Evolutionary conservation across 2,888 invertebrate species (phyloP).

Genomic region (Pachydiplax longipennis): DNA sequence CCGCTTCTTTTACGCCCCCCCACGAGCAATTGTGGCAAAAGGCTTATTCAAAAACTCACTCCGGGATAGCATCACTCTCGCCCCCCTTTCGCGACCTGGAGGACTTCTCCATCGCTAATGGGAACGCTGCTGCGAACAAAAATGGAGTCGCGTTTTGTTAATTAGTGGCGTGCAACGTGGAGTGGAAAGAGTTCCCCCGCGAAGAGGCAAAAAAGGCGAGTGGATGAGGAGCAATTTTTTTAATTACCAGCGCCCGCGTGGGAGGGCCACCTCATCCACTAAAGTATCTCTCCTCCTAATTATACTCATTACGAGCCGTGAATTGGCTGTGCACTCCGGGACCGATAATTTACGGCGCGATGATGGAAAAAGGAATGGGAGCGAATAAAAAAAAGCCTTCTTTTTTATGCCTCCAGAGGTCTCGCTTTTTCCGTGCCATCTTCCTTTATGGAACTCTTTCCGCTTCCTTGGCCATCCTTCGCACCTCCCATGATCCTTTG

Average conservation of each 20-base stretch:
- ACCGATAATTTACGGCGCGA: slow-evolving; percentile 12
- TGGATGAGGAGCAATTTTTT: slow-evolving; percentile 21
- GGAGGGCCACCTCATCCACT: slow-evolving; percentile 5
- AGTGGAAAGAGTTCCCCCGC: not conserved
- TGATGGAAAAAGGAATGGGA: not conserved
- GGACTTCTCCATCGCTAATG: not conserved
- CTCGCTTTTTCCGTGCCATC: not conserved
- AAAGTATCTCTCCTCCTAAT: slow-evolving; percentile 34
- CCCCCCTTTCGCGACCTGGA: not conserved
- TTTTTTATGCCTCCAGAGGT: not conserved
- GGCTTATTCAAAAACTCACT: slow-evolving; percentile 39
- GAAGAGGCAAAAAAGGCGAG: not conserved
- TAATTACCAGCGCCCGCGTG: slow-evolving; percentile 24
- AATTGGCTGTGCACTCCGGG: slow-evolving; percentile 10
- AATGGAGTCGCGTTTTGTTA: slow-evolving; percentile 12
- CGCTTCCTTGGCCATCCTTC: slow-evolving; percentile 26
- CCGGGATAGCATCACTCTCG: not conserved
- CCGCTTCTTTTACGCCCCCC: not conserved
- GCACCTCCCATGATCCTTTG: not conserved
- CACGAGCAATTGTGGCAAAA: slow-evolving; percentile 41
- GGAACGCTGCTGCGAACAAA: not conserved
- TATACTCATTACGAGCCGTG: slow-evolving; percentile 33
- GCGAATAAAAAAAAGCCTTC: not conserved
- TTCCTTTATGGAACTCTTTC: not conserved
- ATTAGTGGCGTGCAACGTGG: slow-evolving; percentile 31